phyloP scores from a whole-genome alignment of 1,140 invertebrate species.

The Periplaneta americana region DNA sequence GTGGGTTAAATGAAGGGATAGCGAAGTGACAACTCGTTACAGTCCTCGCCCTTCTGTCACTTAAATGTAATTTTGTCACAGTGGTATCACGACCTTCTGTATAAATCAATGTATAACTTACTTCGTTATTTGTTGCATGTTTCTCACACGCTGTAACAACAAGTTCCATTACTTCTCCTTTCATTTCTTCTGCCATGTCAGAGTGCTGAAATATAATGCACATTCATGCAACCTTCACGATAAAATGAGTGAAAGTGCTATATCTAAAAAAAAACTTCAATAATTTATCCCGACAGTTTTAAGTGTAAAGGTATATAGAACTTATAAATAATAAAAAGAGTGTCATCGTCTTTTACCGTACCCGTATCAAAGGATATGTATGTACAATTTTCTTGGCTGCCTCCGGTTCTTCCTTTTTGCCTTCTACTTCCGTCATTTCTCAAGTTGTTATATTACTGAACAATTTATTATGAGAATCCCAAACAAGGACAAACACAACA shows the following conservation, averaged over 20 bases:
- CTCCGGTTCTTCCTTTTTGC: slow-evolving; percentile 30
- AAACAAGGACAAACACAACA: too few species aligned
- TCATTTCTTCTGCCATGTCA: slow-evolving; percentile 90
- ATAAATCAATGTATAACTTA: too few species aligned
- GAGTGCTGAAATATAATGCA: slow-evolving; percentile 52
- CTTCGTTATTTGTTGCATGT: slow-evolving; percentile 76
- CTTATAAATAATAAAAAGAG: neutral
- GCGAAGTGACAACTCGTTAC: too few species aligned
- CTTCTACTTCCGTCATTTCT: slow-evolving; percentile 2
- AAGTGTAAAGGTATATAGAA: neutral
- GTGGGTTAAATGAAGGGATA: too few species aligned
- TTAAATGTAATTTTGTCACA: too few species aligned
- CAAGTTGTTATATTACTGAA: too few species aligned
- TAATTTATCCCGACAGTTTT: neutral
- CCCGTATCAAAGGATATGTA: slow-evolving; percentile 66
- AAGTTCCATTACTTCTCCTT: slow-evolving; percentile 79
- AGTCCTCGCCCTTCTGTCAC: too few species aligned
- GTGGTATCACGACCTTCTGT: too few species aligned
- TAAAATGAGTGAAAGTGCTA: too few species aligned
- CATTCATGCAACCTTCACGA: neutral
- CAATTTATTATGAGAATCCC: too few species aligned
- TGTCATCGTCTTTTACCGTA: slow-evolving; percentile 30
- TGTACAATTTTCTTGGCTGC: slow-evolving; percentile 62
- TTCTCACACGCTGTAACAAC: slow-evolving; percentile 91
- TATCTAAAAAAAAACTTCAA: too few species aligned